Evolutionary conservation across 1,140 invertebrate species (phyloP).

Genomic region (Pogonomyrmex barbatus): DNA sequence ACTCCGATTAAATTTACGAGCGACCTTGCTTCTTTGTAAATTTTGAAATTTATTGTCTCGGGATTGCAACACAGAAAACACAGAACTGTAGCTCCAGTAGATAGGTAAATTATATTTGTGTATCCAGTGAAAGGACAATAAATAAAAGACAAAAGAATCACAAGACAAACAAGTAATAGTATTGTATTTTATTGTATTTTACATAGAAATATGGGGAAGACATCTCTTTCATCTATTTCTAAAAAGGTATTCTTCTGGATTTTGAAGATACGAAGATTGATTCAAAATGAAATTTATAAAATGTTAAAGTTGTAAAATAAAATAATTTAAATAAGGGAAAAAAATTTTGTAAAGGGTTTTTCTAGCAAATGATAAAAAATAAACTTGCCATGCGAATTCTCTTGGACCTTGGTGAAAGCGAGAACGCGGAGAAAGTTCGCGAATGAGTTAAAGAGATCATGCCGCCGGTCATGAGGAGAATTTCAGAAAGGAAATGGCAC

Average conservation of each 20-base stretch:
- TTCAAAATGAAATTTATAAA: not conserved
- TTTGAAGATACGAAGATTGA: not conserved
- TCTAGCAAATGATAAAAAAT: not conserved
- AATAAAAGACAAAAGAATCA: not conserved
- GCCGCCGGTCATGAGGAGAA: not conserved
- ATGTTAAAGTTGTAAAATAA: not conserved
- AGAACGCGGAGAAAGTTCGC: conserved; percentile 51
- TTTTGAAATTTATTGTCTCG: not conserved
- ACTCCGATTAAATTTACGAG: not conserved
- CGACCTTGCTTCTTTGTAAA: conserved; percentile 2
- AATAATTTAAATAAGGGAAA: not conserved
- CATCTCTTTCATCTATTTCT: not conserved
- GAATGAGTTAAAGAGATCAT: conserved; percentile 50
- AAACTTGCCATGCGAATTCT: conserved; percentile 26
- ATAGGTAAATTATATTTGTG: not conserved
- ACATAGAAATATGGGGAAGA: not conserved
- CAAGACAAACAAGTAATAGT: not conserved
- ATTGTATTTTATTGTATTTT: conserved; percentile 12
- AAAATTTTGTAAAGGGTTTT: not conserved
- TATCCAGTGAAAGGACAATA: conserved; percentile 8
- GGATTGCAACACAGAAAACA: not conserved
- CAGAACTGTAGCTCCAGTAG: not conserved
- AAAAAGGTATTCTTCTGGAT: not conserved
- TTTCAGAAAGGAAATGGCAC: conserved; percentile 8
- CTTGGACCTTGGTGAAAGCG: conserved; percentile 46